phyloP scores from a whole-genome alignment of 2,888 invertebrate species.

The Ochlodes sylvanus region DNA sequence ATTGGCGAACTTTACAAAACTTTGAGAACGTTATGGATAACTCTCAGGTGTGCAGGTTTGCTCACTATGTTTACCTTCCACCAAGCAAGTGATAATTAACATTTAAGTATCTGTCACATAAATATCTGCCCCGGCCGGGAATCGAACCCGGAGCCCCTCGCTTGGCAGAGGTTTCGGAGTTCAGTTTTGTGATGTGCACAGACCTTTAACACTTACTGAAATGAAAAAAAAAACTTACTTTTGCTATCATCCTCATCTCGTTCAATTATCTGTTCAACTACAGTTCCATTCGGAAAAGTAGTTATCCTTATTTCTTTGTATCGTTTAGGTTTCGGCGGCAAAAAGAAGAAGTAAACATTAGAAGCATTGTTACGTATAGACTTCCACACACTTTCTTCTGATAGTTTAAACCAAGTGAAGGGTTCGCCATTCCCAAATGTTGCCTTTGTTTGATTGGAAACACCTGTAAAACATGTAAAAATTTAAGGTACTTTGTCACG shows the following conservation, averaged over 20 bases:
- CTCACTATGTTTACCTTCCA: too few species aligned
- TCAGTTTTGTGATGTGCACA: too few species aligned
- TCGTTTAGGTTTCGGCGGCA: slow-evolving; percentile 50
- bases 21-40: too few species aligned
- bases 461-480: slow-evolving; percentile 15
- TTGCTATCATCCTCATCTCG: slow-evolving; percentile 38
- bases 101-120: too few species aligned
- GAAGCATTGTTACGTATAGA: slow-evolving; percentile 2
- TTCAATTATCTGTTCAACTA: slow-evolving; percentile 55
- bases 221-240: slow-evolving; percentile 9
- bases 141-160: too few species aligned
- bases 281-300: slow-evolving; percentile 61
- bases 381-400: slow-evolving; percentile 16
- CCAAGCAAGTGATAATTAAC: too few species aligned
- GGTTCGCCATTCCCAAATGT: neutral
- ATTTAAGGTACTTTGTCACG: neutral
- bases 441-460: neutral
- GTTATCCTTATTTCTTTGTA: slow-evolving; percentile 55
- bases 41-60: too few species aligned
- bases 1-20: too few species aligned
- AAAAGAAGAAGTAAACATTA: slow-evolving; percentile 34
- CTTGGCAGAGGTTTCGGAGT: too few species aligned
- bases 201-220: too few species aligned
- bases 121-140: too few species aligned
- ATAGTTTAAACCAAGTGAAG: neutral